Percentiles rank a stretch among this genome's conserved stretches.
Evolutionary conservation across 2,797 vertebrate genomes (phyloP).

Genomic region (Oreonectes daqikongensis): DNA sequence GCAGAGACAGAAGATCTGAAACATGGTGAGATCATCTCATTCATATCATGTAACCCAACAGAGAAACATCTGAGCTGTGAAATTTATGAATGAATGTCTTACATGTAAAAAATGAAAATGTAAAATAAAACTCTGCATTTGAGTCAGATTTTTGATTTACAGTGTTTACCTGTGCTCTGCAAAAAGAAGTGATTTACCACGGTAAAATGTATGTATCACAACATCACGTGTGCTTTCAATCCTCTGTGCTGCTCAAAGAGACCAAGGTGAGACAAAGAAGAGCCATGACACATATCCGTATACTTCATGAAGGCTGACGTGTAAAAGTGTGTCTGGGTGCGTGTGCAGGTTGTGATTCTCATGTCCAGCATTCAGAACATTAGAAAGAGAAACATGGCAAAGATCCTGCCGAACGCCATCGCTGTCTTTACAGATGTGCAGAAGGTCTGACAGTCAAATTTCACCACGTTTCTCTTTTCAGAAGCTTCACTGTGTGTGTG

Average conservation of each 20-base stretch:
- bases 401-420: conserved; percentile 79
- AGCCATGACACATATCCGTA: neutral
- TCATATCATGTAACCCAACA: no score
- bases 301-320: no score
- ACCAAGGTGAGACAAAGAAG: conserved; percentile 77
- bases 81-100: no score
- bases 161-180: conserved; percentile 83
- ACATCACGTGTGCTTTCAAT: conserved; percentile 80
- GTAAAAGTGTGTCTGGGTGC: no score
- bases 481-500: neutral
- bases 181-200: conserved; percentile 82
- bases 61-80: no score
- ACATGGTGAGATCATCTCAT: conserved; percentile 70
- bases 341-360: conserved; percentile 74
- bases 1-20: conserved; percentile 69
- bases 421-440: conserved; percentile 74
- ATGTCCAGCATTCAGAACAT: conserved; percentile 65
- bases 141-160: neutral
- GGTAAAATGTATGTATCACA: conserved; percentile 82
- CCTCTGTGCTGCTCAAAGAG: conserved; percentile 81
- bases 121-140: neutral
- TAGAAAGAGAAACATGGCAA: conserved; percentile 79
- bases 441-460: conserved; percentile 74
- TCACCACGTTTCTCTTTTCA: no score
- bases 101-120: no score